Base-by-base conservation (phyloP, 2,113 vertebrate genomes). In the Tachysurus vachellii region DNA sequence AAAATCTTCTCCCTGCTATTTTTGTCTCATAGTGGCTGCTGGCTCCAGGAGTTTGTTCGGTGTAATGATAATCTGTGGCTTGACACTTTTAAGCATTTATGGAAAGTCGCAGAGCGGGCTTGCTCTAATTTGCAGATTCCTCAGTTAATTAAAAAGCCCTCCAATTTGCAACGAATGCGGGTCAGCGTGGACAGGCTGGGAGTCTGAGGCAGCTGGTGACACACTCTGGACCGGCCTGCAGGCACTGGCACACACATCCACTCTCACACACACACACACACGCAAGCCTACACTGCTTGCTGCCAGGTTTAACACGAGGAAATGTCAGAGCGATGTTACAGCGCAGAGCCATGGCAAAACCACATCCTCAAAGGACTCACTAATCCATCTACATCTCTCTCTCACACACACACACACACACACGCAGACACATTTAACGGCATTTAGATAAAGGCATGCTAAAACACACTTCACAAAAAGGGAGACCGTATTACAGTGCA, bases 61-160 rank as follows among this genome's bases (percentile, higher is more conserved):
- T 82, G 92, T 91, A 57, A 95, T 90, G 93, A 96, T 95, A 94
- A 95, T 92, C 94, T 91, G 93, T 91, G 83, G 90, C 81, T 87
- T 94, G 93, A 94, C 94, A 95, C 95, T 95, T 92, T 91, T 31
- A 83, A 71, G 88, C 82, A 0, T 93, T 90, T 13, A 21, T 76
- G 94, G 90, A 92, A 93, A 92, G 93, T 93, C 93, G 91, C 91
- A 75, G 68, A 94, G 91, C 86, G 44, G 92, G 93, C 90, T 77
- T 80, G 66, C 92, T 96, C 93, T 95, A 92, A 94, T 95, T 95
- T 87, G 93, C 93, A 94, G 92, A 93, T 94, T 88, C 92, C 94
- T 93, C 91, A 83, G 90, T 94, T 96, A 96, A 96, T 96, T 95
- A 96, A 95, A 95, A 96, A 94, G 93, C 93, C 90, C 95, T 95